Percentiles rank a stretch among this genome's conserved stretches.
Conservation (phyloP, 2,113 vertebrate genomes). For the Saguinus imperator region DNA sequence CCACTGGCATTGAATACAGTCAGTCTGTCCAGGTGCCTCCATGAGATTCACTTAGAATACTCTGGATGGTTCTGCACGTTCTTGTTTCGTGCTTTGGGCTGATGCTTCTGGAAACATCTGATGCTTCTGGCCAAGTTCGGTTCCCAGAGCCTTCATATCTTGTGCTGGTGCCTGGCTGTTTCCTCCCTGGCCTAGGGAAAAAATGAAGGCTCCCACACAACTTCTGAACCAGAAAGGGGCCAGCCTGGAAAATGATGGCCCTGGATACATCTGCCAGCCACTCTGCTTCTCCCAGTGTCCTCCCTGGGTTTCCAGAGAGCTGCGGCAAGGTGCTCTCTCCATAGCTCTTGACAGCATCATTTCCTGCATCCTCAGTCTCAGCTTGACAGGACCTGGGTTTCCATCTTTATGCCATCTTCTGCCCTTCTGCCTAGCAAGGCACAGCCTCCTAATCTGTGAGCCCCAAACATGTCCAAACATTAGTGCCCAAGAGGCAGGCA, state of each 20-base stretch:
- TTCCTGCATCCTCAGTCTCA: background rate
- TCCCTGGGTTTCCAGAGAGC: background rate
- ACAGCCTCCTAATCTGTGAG: background rate
- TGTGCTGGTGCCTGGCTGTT: background rate
- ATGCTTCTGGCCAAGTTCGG: background rate
- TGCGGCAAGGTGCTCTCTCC: background rate
- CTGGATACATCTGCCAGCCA: background rate
- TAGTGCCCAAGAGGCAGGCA: background rate
- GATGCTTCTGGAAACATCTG: background rate
- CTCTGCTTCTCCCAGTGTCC: background rate
- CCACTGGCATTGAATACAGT: background rate
- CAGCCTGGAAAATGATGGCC: background rate
- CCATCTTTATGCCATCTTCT: background rate
- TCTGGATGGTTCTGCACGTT: background rate
- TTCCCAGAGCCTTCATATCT: background rate
- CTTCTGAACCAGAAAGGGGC: background rate
- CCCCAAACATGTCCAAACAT: background rate
- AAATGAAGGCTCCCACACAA: background rate
- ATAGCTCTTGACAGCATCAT: background rate
- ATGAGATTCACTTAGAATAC: background rate
- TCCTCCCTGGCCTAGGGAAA: background rate
- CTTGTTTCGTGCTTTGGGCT: background rate
- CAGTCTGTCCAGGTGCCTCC: background rate
- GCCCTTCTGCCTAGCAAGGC: background rate
- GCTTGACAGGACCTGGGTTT: background rate